phyloP scores from a whole-genome alignment of 2,113 vertebrate species.

The Chloropsis cyanopogon region DNA sequence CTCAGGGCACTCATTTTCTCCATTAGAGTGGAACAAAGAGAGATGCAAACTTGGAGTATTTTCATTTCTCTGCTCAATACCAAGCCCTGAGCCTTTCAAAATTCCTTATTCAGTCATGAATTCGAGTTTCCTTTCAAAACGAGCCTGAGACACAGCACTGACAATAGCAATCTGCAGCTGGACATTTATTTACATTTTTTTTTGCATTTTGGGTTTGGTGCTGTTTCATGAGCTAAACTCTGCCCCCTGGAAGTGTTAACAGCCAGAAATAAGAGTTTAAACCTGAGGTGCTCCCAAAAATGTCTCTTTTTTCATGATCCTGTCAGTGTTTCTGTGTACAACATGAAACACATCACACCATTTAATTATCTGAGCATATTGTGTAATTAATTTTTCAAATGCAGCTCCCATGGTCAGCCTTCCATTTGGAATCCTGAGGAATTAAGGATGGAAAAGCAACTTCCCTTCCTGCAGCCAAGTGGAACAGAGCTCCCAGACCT shows the following conservation, averaged over 20 bases:
- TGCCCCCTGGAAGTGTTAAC: not conserved
- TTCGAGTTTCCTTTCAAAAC: not conserved
- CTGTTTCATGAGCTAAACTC: not conserved
- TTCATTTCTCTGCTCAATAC: not conserved
- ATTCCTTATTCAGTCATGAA: not conserved
- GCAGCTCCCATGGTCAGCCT: not conserved
- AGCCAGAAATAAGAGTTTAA: not conserved
- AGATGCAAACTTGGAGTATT: conserved; percentile 1
- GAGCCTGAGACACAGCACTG: conserved; percentile 2
- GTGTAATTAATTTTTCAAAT: not conserved
- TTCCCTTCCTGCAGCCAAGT: not conserved
- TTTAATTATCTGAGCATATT: not conserved
- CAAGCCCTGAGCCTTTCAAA: not conserved
- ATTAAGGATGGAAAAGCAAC: not conserved
- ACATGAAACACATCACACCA: not conserved
- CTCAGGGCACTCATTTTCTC: conserved; percentile 32
- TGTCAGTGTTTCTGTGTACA: not conserved
- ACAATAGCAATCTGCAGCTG: conserved; percentile 37
- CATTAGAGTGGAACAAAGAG: not conserved
- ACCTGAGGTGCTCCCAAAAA: not conserved
- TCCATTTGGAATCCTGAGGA: not conserved
- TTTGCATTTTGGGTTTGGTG: not conserved
- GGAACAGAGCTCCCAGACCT: not conserved
- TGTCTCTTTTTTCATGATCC: not conserved
- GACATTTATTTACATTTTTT: not conserved